Evolutionary conservation across 2,888 invertebrate species (phyloP).

Genomic region (Lottia scabra): DNA sequence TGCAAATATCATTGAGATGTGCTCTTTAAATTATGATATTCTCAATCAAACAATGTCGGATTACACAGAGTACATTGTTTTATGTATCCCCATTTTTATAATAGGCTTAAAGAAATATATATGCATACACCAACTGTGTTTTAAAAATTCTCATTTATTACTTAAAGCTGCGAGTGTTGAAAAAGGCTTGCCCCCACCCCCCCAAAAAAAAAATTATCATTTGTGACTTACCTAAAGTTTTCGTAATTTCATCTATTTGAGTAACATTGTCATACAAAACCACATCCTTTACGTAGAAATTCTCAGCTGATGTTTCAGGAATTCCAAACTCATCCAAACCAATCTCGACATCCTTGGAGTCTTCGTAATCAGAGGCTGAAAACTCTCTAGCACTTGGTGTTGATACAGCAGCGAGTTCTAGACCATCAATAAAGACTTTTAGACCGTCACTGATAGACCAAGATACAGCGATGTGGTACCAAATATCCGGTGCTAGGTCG

Average conservation of each 20-base stretch:
- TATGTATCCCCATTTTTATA: no score
- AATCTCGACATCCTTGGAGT: constrained; percentile 22
- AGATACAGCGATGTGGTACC: constrained; percentile 43
- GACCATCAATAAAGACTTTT: constrained; percentile 52
- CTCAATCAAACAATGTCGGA: no score
- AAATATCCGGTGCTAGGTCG: constrained; percentile 36
- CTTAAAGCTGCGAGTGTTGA: no score
- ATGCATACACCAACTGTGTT: no score
- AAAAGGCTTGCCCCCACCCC: no score
- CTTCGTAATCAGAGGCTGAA: constrained; percentile 24
- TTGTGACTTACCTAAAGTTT: constrained; percentile 18
- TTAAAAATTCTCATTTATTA: no score
- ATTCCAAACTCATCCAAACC: constrained; percentile 39
- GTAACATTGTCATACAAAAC: constrained; percentile 28
- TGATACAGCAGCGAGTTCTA: constrained; percentile 19
- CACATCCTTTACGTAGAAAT: constrained; percentile 35
- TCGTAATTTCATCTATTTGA: background rate
- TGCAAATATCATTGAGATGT: no score
- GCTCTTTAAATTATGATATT: no score
- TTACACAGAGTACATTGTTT: no score
- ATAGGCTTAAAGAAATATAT: no score
- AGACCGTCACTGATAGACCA: constrained; percentile 41
- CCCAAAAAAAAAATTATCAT: no score
- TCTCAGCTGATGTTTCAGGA: constrained; percentile 27
- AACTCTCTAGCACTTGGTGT: constrained; percentile 24